Base-by-base conservation (phyloP, 2,797 vertebrate species). In the Protonibea diacanthus region DNA sequence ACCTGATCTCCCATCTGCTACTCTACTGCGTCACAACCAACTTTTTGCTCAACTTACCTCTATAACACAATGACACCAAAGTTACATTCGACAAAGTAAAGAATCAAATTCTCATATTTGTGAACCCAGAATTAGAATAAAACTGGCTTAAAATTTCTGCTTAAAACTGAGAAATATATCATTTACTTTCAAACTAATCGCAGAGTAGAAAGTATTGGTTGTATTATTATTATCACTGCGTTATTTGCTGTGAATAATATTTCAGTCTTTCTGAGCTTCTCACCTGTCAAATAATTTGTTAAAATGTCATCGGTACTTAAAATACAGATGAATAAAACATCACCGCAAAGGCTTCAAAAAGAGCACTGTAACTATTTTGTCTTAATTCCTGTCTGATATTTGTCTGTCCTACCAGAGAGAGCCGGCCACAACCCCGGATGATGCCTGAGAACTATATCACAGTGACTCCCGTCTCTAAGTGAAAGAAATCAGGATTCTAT, bases 401-500 rank as follows among this genome's bases (percentile, higher is more conserved):
- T 82, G 75, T 83, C 69, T 25, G 59, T 47, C 29, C 71, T 79
- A 72, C 79, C 73, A 78, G 58, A 86, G 53, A 78, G 58, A 86
- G 53, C 66, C 49, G 53, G 76, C 70, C 68, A 66, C 57, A 72
- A 55, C 75, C 82, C 52, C 53, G 68, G 82, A 76, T 65, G 84
- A 88, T 42, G 77, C 68, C 77, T 57, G 73, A 86, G 72, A 69
- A 75, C 71, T 71, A 61, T 75, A 90, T 90, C 88, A 80, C 81
- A 82, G 78, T 20, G 48, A 85, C 82, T 85, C 73, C 83, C 86
- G 78, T 91, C 84, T 90, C 79, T 85, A 85, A 90, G 84, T 87
- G 90, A 86, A 89, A 93, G 76, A 91, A 89, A 93, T 91, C 85
- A 88, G 86, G 79, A 89, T 92, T 92, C 89, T 86, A 91, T 94